Conservation (phyloP, 2,113 vertebrate genomes). For the Chamaetylas fuelleborni region DNA sequence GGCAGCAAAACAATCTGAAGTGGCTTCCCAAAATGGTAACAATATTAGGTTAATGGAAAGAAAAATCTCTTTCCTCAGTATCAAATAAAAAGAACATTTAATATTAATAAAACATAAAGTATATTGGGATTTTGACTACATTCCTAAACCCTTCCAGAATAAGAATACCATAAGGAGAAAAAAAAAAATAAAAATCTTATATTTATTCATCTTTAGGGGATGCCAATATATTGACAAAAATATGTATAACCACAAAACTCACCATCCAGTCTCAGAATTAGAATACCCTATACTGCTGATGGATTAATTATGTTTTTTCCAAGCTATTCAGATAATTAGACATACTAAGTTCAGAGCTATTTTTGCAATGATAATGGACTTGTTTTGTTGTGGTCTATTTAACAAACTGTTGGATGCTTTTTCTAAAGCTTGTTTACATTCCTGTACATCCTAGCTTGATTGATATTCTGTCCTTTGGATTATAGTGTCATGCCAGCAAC, state of each 20-base stretch:
- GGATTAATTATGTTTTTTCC: slow-evolving; percentile 72
- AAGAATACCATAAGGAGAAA: neutral
- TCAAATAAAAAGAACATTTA: neutral
- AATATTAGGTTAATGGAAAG: neutral
- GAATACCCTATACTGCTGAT: slow-evolving; percentile 64
- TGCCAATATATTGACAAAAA: slow-evolving; percentile 60
- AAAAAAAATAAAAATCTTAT: neutral
- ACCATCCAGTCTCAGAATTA: slow-evolving; percentile 56
- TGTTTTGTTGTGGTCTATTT: slow-evolving; percentile 74
- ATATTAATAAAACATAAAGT: neutral
- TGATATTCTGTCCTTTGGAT: slow-evolving; percentile 75
- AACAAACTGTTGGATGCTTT: slow-evolving; percentile 72
- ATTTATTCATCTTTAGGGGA: slow-evolving; percentile 56
- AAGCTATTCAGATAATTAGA: slow-evolving; percentile 76
- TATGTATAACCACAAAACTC: slow-evolving; percentile 65
- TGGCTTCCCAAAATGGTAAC: neutral
- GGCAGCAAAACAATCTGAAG: neutral
- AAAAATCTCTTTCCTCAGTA: neutral
- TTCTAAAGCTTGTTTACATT: slow-evolving; percentile 74
- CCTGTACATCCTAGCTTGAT: slow-evolving; percentile 66
- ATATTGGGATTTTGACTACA: neutral
- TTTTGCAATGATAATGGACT: slow-evolving; percentile 73
- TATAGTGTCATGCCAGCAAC: slow-evolving; percentile 60
- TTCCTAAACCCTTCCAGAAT: neutral
- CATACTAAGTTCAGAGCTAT: slow-evolving; percentile 71